phyloP scores from a whole-genome alignment of 2,113 vertebrate genomes.

The Microcebus jonahi region DNA sequence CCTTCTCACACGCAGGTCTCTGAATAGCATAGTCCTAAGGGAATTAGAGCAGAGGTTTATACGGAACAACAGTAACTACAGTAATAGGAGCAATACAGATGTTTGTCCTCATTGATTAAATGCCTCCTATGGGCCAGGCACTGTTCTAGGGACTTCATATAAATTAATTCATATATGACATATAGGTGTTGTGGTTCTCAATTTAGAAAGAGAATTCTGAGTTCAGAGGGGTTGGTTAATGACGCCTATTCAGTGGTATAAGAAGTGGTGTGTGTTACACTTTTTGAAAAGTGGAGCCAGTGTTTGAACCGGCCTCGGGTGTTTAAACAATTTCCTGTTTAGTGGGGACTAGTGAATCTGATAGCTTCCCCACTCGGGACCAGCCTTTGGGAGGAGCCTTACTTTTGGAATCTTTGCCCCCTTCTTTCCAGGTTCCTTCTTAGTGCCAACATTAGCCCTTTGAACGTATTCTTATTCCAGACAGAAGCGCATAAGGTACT shows the following conservation, averaged over 20 bases:
- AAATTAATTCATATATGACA: no score
- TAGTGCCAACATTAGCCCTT: no score
- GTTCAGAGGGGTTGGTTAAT: no score
- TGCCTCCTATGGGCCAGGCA: not conserved
- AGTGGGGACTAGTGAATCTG: not conserved
- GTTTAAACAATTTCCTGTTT: not conserved
- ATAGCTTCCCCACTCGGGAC: not conserved
- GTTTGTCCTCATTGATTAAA: not conserved
- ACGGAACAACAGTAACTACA: not conserved
- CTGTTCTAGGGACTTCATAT: no score
- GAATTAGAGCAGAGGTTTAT: not conserved
- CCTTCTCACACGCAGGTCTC: not conserved
- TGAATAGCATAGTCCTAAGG: not conserved
- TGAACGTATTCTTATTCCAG: not conserved
- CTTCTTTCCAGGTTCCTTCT: not conserved
- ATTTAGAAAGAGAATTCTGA: no score
- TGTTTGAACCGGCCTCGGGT: not conserved
- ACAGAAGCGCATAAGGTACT: not conserved
- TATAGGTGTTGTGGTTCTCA: no score
- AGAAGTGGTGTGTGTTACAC: no score
- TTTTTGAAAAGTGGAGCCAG: no score
- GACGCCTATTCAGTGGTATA: no score
- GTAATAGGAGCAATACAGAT: not conserved
- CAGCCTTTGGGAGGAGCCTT: not conserved
- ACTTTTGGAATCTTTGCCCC: not conserved